Evolutionary conservation across 2,888 invertebrate genomes (phyloP).

Genomic region (Elaeidobius kamerunicus): DNA sequence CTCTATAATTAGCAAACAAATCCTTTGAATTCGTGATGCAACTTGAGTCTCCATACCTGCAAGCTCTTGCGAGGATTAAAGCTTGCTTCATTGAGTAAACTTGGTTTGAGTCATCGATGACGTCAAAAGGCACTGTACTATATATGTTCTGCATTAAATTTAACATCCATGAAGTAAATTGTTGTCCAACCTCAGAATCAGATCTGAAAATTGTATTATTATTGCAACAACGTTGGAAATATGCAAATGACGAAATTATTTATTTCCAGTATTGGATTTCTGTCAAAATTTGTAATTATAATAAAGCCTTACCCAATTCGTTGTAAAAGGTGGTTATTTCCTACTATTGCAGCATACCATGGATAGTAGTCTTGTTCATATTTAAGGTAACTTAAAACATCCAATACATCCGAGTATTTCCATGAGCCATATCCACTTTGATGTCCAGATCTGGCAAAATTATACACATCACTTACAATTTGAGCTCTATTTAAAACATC

Average conservation of each 20-base stretch:
- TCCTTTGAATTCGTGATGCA: constrained; percentile 54
- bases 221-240: too few species aligned
- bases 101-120: constrained; percentile 38
- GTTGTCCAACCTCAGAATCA: constrained; percentile 15
- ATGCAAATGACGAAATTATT: too few species aligned
- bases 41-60: constrained; percentile 57
- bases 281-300: too few species aligned
- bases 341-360: constrained; percentile 27
- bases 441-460: constrained; percentile 25
- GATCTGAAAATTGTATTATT: too few species aligned
- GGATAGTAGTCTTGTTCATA: constrained; percentile 23
- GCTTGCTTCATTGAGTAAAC: constrained; percentile 58
- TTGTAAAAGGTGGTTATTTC: constrained; percentile 19
- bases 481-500: constrained; percentile 26
- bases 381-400: constrained; percentile 18
- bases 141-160: constrained; percentile 23
- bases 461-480: constrained; percentile 21
- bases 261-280: too few species aligned
- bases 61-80: constrained; percentile 57
- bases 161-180: constrained; percentile 44
- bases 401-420: constrained; percentile 13
- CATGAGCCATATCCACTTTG: constrained; percentile 5
- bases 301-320: constrained; percentile 17
- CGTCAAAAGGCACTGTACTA: constrained; percentile 15
- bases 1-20: constrained; percentile 40